These are phyloP conservation scores for Rhynchonycteris naso DNA, from an alignment of 2,797 vertebrate genomes.

Conservation along the genomic window DNA sequence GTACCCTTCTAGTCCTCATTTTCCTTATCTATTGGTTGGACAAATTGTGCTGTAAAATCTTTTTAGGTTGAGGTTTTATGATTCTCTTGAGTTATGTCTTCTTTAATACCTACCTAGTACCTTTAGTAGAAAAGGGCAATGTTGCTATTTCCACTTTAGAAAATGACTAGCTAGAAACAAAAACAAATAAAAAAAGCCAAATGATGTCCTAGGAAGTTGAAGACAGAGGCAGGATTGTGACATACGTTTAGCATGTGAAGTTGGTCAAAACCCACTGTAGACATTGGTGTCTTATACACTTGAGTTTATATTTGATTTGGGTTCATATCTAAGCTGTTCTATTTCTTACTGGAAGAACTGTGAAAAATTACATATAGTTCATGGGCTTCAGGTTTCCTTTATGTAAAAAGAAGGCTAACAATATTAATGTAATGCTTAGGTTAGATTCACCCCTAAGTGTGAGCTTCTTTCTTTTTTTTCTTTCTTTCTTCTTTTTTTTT, in stretches of 20 bases:
- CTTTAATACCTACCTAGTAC: background rate
- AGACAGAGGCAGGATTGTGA: background rate
- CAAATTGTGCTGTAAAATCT: background rate
- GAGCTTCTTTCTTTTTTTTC: background rate
- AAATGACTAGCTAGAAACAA: constrained; percentile 33
- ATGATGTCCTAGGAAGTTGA: background rate
- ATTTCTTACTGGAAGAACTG: background rate
- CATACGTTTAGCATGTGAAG: background rate
- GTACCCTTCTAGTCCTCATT: background rate
- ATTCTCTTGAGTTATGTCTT: background rate
- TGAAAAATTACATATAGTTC: background rate
- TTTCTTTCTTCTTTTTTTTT: too few species aligned
- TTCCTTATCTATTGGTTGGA: background rate
- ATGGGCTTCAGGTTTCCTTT: background rate
- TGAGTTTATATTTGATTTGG: background rate
- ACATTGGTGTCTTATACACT: background rate
- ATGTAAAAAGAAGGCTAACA: background rate
- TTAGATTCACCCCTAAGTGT: background rate
- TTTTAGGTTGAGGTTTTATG: background rate
- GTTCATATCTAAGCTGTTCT: constrained; percentile 13
- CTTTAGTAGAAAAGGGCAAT: background rate
- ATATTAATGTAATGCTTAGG: background rate
- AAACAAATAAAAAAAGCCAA: background rate
- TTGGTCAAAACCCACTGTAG: background rate
- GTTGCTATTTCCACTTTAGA: background rate